Percentiles rank a stretch among this genome's conserved stretches.
Evolutionary conservation across 2,113 vertebrate genomes (phyloP).

Genomic region (Silurus meridionalis): DNA sequence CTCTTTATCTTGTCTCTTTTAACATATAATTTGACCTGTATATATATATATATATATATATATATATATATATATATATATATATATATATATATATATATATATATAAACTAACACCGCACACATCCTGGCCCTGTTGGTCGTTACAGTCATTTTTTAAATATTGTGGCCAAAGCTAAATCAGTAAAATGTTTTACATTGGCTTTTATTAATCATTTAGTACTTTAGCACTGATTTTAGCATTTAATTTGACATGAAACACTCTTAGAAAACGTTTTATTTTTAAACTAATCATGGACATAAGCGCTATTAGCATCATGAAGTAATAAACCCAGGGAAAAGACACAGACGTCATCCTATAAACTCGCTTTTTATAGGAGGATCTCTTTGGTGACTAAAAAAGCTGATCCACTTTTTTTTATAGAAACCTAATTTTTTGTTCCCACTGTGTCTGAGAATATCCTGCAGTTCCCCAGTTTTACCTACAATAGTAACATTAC

Average conservation of each 20-base stretch:
- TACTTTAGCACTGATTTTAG: background rate
- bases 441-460: background rate
- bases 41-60: too few species aligned
- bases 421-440: conserved; percentile 4
- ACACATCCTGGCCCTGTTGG: background rate
- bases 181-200: background rate
- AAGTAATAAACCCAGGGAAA: background rate
- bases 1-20: background rate
- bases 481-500: background rate
- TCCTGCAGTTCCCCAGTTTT: background rate
- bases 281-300: too few species aligned
- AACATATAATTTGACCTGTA: background rate
- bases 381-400: background rate
- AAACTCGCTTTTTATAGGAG: background rate
- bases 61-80: too few species aligned
- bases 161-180: background rate
- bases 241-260: background rate
- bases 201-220: background rate
- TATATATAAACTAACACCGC: background rate
- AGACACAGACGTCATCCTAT: background rate
- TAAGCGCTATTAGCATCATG: background rate
- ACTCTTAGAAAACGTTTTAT: background rate
- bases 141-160: background rate
- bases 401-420: background rate
- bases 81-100: background rate